Evolutionary conservation across 2,888 invertebrate genomes (phyloP), one percentile per base, ranked within the genome.

Genomic region (Cryptophagus acutangulus): DNA sequence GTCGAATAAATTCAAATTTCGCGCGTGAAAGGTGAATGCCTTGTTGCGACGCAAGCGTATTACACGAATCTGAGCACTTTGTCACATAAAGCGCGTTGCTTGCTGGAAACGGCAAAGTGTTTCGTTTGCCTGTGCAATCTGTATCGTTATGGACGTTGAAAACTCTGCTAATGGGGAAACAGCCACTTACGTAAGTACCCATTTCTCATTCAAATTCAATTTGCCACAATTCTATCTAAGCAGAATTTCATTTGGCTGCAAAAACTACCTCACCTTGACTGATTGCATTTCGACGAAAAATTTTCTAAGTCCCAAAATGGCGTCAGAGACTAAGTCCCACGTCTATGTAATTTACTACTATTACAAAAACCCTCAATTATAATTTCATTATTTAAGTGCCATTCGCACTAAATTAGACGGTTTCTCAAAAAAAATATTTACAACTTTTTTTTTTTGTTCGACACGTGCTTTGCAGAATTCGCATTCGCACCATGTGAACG

Each of bases 301-400:
- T 77, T 77, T 77, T 78, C 77, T 77, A 85, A 85, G 84, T 85
- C 84, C 83, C 82, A 85, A 85, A 82, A 87, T 86, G 86, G 86
- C 86, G 86, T 81, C 84, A 79, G 77, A 76, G 76, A 75, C 75
- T 76, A 78, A 81, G 79, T 80, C 77, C 79, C 76, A 71, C 69
- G 70, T 73, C n/a, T 26, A 20, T 20, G 9, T n/a, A n/a, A n/a
- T n/a, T n/a, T n/a, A n/a, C n/a, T n/a, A n/a, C n/a, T n/a, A n/a
- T n/a, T 26, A 26, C 26, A 26, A 3, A 3, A 3, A 26, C n/a
- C n/a, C n/a, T n/a, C n/a, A n/a, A n/a, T n/a, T n/a, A n/a, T n/a
- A n/a, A n/a, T 4, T 26, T 9, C 9, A 26, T 26, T 13, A 3
- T n/a, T n/a, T 12, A 26, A 4, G n/a, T 26, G 26, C 26, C 12